Conservation (phyloP, 2,797 vertebrate species). For the Anguilla megastoma region DNA sequence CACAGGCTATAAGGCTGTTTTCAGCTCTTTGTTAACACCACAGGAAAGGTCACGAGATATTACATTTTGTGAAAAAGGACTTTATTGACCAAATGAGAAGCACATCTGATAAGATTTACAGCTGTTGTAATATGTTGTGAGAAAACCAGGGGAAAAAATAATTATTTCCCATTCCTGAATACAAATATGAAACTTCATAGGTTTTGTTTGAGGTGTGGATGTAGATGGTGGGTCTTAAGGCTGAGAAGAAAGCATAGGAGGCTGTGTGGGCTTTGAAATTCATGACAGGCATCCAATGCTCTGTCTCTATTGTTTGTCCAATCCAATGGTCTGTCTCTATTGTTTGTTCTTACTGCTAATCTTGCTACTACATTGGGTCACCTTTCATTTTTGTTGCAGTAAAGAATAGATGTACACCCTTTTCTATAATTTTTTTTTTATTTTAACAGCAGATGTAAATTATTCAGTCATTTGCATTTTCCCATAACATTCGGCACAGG, state of each 20-base stretch:
- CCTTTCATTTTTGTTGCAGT: neutral
- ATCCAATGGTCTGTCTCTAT: neutral
- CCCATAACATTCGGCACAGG: neutral
- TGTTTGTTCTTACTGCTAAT: neutral
- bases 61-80: slow-evolving; percentile 29
- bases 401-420: neutral
- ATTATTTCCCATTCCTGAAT: slow-evolving; percentile 23
- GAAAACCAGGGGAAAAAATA: neutral
- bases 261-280: slow-evolving; percentile 2
- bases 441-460: neutral
- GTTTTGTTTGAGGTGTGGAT: neutral
- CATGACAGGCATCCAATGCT: neutral
- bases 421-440: neutral
- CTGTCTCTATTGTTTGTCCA: neutral
- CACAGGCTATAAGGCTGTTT: slow-evolving; percentile 22
- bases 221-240: slow-evolving; percentile 24
- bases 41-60: slow-evolving; percentile 37
- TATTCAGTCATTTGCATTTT: neutral
- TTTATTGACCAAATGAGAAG: slow-evolving; percentile 20
- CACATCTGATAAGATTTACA: neutral
- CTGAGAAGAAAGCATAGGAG: slow-evolving; percentile 9
- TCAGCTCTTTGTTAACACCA: neutral
- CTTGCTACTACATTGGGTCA: neutral
- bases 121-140: slow-evolving; percentile 3
- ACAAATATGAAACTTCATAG: neutral